Evolutionary conservation across 1,140 invertebrate species (phyloP), one percentile per base, ranked within the genome.

Genomic region (Gonatopus flavifemur): DNA sequence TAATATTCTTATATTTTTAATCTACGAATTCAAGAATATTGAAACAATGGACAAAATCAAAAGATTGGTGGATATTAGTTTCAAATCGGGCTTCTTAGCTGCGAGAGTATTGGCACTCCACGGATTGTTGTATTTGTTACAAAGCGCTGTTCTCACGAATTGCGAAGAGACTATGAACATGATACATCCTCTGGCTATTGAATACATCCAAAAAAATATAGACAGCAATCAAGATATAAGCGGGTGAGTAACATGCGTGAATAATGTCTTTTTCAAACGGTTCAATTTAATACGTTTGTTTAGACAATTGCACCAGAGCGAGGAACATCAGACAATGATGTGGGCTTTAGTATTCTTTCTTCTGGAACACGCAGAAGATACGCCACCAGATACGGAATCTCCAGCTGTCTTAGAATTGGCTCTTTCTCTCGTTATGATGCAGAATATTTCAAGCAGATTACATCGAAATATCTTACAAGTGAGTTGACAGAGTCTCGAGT

Each of bases 81-180:
- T 90, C 1, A 86, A 84, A 66, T 86, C 82, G 62, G 80, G 77
- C 10, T 86, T 86, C 64, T 60, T 89, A 9, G 79, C 86, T 2
- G 83, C 85, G 12, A 81, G 84, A 63, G 83, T 88, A 30, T 81
- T 86, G 9, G 82, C 86, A 21, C 69, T 93, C 15, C 83, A 89
- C 66, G 90, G 90, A 1, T 71, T 88, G n/a, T 73, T 92, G 5
- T 92, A 90, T 70, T 69, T 94, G 35, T 74, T 93, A 30, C 85
- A 85, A 82, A 87, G 82, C 51, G 83, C 81, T 40, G 76, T 80
- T 47, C 67, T 84, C 9, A 74, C 79, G 2, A 81, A 82, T 48
- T 83, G 80, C 41, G 78, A 80, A 15, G 84, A 86, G 49, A 82
- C 85, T 36, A 76, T 84, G 62, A 80, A 81, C 52, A 62, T 82